Evolutionary conservation across 2,113 vertebrate species (phyloP), one percentile per base, ranked within the genome.

Genomic region (Guaruba guarouba): DNA sequence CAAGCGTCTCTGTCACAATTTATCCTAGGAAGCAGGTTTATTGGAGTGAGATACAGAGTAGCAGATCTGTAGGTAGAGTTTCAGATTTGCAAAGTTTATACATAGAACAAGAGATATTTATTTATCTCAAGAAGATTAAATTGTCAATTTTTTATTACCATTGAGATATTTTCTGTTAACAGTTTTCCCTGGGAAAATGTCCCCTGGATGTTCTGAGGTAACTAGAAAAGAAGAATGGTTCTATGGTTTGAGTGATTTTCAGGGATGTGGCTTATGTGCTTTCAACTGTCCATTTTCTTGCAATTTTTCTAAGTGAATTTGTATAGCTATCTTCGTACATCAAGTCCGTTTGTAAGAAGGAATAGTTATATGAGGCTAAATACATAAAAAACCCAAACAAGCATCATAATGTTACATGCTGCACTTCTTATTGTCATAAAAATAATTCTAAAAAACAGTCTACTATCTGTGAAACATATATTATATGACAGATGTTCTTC

Each of bases 371-470:
- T 52, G 29, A 78, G 5, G 19, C 11, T 79, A 87, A 75, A 75
- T 63, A 52, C 41, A 74, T 59, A 3, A 39, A 83, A 64, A 23
- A 70, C 11, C 28, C 28, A 79, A 69, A 41, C 8, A 51, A 54
- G 27, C 16, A n/a, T 46, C 1, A 0, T 29, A 43, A 33, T 0
- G 3, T 62, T 76, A 41, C 12, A 51, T 41, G 13, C 22, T 61
- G 19, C 22, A 62, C 51, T 67, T 71, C 17, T 61, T 68, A 51
- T 57, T 62, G 28, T 4, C 20, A 52, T n/a, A 27, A 61, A 44
- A 41, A 39, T 55, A 55, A 31, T 55, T 55, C 31, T 55, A 41
- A 31, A 15, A 5, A 41, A 5, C 17, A 22, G 13, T 14, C 27
- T 31, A 14, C 20, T 51, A 59, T 12, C 7, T 43, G 19, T 57